These are phyloP conservation scores for Agrilus biguttatus DNA, from an alignment of 2,888 invertebrate species.

Conservation along the genomic window DNA sequence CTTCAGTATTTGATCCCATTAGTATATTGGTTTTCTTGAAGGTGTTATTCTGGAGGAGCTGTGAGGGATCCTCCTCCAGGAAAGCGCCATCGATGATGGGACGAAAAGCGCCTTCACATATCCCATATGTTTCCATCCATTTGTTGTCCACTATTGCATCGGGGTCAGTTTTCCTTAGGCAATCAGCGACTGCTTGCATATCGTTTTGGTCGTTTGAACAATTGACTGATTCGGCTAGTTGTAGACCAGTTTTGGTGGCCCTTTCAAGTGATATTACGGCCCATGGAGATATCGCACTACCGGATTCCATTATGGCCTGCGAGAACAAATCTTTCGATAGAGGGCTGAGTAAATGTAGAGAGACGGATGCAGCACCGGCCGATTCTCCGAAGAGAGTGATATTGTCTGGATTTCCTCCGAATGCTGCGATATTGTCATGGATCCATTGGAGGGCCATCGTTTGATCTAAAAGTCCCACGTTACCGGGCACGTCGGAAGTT, in stretches of 20 bases:
- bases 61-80: conserved; percentile 67
- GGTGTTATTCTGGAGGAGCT: conserved; percentile 59
- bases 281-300: conserved; percentile 87
- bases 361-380: conserved; percentile 90
- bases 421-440: conserved; percentile 70
- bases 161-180: conserved; percentile 58
- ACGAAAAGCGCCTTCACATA: conserved; percentile 86
- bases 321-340: conserved; percentile 65
- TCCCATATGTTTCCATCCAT: conserved; percentile 71
- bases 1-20: conserved; percentile 85
- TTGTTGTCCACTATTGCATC: conserved; percentile 66
- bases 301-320: conserved; percentile 86
- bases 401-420: conserved; percentile 82
- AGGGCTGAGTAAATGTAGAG: conserved; percentile 69
- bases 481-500: conserved; percentile 75
- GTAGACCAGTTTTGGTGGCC: conserved; percentile 52
- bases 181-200: conserved; percentile 56
- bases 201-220: conserved; percentile 62
- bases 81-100: conserved; percentile 90
- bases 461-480: conserved; percentile 93
- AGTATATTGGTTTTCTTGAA: conserved; percentile 88
- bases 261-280: conserved; percentile 76
- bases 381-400: conserved; percentile 89
- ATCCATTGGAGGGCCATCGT: conserved; percentile 82
- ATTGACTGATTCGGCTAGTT: conserved; percentile 68